Conservation (phyloP, 1,140 invertebrate species). For the Laodelphax striatellus region DNA sequence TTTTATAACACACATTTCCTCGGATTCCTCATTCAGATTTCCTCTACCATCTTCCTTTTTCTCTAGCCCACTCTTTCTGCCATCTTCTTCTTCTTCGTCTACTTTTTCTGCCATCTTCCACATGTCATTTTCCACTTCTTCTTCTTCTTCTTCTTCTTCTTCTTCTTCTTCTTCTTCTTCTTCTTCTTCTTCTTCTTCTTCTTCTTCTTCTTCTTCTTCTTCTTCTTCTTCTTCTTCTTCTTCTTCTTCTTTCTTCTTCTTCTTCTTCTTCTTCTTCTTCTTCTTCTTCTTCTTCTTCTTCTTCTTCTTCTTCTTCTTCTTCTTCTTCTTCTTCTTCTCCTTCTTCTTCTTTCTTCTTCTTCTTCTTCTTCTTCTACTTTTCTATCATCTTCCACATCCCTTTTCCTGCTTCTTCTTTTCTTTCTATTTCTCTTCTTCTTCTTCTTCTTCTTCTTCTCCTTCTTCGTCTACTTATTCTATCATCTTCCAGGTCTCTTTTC, state of each 20-base stretch:
- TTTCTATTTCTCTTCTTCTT: not conserved
- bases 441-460: not conserved
- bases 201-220: not conserved
- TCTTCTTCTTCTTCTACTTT: not conserved
- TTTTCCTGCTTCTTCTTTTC: not conserved
- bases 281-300: not conserved
- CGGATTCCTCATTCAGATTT: no score
- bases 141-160: not conserved
- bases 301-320: not conserved
- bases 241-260: not conserved
- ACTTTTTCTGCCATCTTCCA: no score
- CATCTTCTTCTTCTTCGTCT: no score
- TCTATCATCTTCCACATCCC: not conserved
- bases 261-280: not conserved
- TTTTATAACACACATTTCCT: no score
- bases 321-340: not conserved
- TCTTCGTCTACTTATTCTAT: not conserved
- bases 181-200: not conserved
- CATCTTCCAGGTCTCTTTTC: not conserved
- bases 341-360: not conserved
- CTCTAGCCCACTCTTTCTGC: no score
- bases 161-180: not conserved
- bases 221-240: not conserved
- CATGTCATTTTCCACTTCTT: no score
- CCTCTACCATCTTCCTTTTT: no score